Evolutionary conservation across 1,140 invertebrate genomes (phyloP), one percentile per base, ranked within the genome.

Genomic region (Cydia strobilella): DNA sequence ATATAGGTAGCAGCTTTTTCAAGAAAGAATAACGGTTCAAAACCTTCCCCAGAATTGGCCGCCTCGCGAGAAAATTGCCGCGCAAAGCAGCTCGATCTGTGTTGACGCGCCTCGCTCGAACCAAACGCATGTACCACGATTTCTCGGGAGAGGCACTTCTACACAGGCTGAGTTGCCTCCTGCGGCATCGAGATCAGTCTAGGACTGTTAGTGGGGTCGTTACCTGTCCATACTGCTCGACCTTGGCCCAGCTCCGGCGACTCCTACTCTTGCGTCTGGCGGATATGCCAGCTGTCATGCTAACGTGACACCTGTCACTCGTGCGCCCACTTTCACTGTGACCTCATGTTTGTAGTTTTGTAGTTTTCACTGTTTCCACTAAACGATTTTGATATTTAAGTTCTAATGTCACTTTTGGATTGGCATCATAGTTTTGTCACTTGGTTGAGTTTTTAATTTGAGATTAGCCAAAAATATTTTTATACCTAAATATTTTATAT

Each of bases 261-360:
- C 80, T 82, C 48, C 86, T 71, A 72, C 81, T 82, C 80, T 90
- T 89, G 72, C 88, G 79, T 45, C 87, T 80, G 0, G 86, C 84
- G 3, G 88, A 83, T 54, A 90, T 88, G 12, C 90, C 90, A 59
- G 90, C 90, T 59, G 90, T 91, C 90, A 91, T 91, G 39, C 35
- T 72, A 18, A 66, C 74, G 48, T 39, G 42, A 18, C 7, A 18
- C 48, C 1, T 9, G 13, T 23, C 23, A 51, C 35, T 71, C 3
- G 20, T 23, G 45, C 20, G 12, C 15, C 62, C 51, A 15, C 15
- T 7, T 76, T 20, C 45, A 69, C 42, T 72, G 74, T 27, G 59
- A 73, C 62, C 27, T 27, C 25, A 73, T 45, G 13, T 18, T 23
- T 59, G 9, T 23, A 3, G 20, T 12, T 35, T 3, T 0, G 5